Percentiles rank a stretch among this genome's conserved stretches.
These are phyloP conservation scores for Anniella stebbinsi DNA, from an alignment of 2,797 vertebrate genomes.

Conservation along the genomic window DNA sequence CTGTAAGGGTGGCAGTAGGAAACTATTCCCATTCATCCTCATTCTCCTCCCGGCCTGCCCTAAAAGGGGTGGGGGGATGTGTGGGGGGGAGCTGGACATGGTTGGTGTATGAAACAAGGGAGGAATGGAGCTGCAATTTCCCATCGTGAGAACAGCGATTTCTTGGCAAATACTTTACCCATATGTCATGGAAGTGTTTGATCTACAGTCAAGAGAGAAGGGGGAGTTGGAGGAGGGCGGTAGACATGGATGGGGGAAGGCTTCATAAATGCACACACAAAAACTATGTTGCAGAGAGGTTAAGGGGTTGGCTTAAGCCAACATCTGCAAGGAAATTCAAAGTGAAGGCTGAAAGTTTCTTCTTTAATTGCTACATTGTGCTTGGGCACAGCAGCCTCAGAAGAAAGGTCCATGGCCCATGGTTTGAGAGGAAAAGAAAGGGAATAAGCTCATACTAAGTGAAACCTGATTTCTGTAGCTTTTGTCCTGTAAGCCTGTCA, in stretches of 20 bases:
- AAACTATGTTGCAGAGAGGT: neutral
- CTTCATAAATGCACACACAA: neutral
- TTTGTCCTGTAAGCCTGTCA: neutral
- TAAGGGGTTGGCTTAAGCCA: constrained; percentile 41
- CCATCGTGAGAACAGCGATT: constrained; percentile 36
- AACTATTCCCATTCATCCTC: constrained; percentile 14
- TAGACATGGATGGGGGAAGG: neutral
- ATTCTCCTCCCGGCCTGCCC: neutral
- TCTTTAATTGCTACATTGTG: constrained; percentile 29
- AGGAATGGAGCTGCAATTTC: constrained; percentile 1
- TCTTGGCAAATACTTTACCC: constrained; percentile 21
- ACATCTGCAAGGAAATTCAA: constrained; percentile 32
- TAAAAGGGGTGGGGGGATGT: neutral
- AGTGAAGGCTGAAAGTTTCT: constrained; percentile 42
- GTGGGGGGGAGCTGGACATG: neutral
- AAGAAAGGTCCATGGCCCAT: constrained; percentile 9
- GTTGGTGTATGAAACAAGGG: constrained; percentile 7
- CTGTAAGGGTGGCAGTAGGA: neutral
- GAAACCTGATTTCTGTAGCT: neutral
- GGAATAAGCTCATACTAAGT: constrained; percentile 17
- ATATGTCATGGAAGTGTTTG: constrained; percentile 29
- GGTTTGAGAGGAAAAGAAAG: constrained; percentile 32
- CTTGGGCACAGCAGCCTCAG: constrained; percentile 33
- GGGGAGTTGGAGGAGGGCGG: neutral
- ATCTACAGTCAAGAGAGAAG: constrained; percentile 10